Base-by-base conservation (phyloP, 2,113 vertebrate species). In the Megalops atlanticus region DNA sequence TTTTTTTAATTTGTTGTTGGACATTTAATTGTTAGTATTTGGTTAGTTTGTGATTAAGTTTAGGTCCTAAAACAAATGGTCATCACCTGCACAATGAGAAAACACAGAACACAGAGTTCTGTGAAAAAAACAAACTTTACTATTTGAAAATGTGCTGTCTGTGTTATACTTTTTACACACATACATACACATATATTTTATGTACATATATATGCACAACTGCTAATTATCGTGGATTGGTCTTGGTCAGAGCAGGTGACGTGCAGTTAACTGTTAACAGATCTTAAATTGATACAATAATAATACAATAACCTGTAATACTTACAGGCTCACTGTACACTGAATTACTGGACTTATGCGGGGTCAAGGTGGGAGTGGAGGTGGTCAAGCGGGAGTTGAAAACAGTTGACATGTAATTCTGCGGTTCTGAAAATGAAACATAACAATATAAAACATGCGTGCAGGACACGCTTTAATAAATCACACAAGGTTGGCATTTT, bases 251-350 rank as follows among this genome's bases (percentile, higher is more conserved):
- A n/a, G n/a, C n/a, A 54, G 18, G 49, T 54, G 16, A 54, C 49
- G 24, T 54, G 49, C 24, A 54, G 49, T 24, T 21, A 3, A 54
- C 49, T 54, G 49, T 6, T 21, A 54, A 8, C 7, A 54, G 3
- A 54, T 2, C 24, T 21, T 54, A 54, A 21, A 54, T 24, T 54
- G 18, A 54, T 54, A 74, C 18, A 0, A 41, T 27, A 39, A 75
- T 12, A 31, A 10, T 75, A 27, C n/a, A 14, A 33, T 40, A 39
- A 40, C 40, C 27, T n/a, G 18, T 0, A 64, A 36, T 87, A 93
- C 93, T 87, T 87, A 95, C 95, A 85, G 90, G 82, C 75, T 88
- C 90, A 89, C 84, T 81, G 79, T 82, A 0, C 39, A 84, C 68
- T 33, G 83, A 77, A 84, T 85, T 82, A 86, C 81, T 38, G 84